phyloP scores from a whole-genome alignment of 2,797 vertebrate species.

The Echiichthys vipera region DNA sequence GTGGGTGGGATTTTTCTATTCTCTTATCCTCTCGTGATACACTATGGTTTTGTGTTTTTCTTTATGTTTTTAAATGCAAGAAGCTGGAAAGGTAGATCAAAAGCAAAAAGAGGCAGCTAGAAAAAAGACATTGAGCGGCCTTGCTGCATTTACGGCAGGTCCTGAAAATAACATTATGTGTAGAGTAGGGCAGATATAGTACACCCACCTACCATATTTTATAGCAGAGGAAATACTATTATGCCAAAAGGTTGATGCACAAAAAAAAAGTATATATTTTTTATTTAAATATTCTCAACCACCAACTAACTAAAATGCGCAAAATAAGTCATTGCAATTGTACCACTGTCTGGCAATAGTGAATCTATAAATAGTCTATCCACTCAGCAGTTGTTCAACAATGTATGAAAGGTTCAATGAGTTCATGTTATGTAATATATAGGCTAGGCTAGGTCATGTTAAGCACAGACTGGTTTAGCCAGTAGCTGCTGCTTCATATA shows the following conservation, averaged over 20 bases:
- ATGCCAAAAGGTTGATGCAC: not conserved
- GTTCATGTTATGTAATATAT: conserved; percentile 73
- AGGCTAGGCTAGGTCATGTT: conserved; percentile 43
- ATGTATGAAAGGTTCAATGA: conserved; percentile 63
- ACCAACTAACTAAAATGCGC: not conserved
- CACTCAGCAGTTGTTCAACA: conserved; percentile 53
- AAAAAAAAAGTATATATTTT: not conserved
- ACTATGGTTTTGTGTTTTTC: not conserved
- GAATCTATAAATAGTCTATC: conserved; percentile 37
- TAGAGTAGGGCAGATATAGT: not conserved
- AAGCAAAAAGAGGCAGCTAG: conserved; percentile 4
- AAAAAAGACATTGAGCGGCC: not conserved
- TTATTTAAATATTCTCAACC: not conserved
- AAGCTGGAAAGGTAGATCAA: conserved; percentile 2
- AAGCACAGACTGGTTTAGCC: conserved; percentile 3
- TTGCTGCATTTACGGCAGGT: not conserved
- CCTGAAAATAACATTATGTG: not conserved
- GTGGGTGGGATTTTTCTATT: conserved; percentile 44
- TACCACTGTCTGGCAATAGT: not conserved
- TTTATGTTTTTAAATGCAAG: conserved; percentile 3
- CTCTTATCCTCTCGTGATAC: conserved; percentile 18
- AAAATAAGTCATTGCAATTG: conserved; percentile 4
- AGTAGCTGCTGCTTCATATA: not conserved
- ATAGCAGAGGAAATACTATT: not conserved
- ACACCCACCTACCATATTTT: not conserved